Base-by-base conservation (phyloP, 2,888 invertebrate genomes). In the Idaea straminata region DNA sequence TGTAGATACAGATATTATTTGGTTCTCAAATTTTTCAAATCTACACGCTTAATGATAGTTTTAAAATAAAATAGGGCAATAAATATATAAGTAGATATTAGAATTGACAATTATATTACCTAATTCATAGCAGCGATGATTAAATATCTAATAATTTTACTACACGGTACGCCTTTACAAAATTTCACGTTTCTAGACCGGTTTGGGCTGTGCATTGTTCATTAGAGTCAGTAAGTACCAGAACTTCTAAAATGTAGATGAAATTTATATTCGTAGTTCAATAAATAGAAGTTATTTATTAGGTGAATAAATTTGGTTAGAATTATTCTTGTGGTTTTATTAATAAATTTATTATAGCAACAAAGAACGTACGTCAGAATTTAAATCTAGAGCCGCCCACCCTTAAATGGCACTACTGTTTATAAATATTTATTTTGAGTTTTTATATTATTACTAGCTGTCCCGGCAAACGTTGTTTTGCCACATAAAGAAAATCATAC, bases 241-340 rank as follows among this genome's bases (percentile, higher is more conserved):
- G 13, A 5, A 47, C 1, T 10, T 4, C 13, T 47, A 47, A 47
- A 2, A 47, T 7, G 47, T 47, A 47, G 47, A 47, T 25, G 25
- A 25, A 1, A 25, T 47, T 47, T 10, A 47, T 6, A 47, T 47
- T 47, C 47, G 47, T 47, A 47, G 59, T 62, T 64, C 65, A 69
- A 71, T 79, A 75, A 69, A 70, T 77, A 78, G 67, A 62, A 71
- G 69, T 68, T 71, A 68, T 62, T 61, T 65, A 62, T 61, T 66
- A 85, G 82, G 77, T 76, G 81, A 85, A 84, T 85, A 79, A 75
- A 72, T 77, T 74, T 64, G 83, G 84, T 86, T 86, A 83, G 77
- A 79, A 85, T 83, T 83, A 74, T 81, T 80, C 72, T 66, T 73
- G 69, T 72, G 78, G 78, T 77, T 70, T 75, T 62, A n/a, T n/a